Conservation (phyloP, 2,113 vertebrate genomes). For the Tor tambroides region DNA sequence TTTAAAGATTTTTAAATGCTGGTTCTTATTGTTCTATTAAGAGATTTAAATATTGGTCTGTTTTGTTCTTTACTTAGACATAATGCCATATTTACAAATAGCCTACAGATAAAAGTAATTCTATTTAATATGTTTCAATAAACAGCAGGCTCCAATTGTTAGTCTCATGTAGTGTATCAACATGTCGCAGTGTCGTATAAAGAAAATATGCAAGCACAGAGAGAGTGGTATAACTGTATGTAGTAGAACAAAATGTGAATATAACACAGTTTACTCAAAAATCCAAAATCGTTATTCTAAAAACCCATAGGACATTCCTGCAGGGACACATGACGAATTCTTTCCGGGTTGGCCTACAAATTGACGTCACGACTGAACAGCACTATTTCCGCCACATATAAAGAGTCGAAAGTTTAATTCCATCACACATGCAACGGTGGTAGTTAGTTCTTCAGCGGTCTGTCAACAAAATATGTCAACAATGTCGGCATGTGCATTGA, state of each 20-base stretch:
- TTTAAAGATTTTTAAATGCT: no score
- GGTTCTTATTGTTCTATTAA: no score
- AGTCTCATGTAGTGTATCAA: no score
- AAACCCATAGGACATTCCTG: not conserved
- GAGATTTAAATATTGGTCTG: no score
- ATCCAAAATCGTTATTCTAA: not conserved
- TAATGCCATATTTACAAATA: not conserved
- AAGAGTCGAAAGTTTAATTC: not conserved
- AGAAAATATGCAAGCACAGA: no score
- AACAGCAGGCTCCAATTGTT: no score
- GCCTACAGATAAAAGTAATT: no score
- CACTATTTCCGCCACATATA: not conserved
- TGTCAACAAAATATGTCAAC: not conserved
- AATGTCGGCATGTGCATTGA: slow-evolving; percentile 21
- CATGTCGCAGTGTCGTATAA: no score
- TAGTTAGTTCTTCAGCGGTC: not conserved
- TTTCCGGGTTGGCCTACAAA: slow-evolving; percentile 26
- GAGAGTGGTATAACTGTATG: no score
- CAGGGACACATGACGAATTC: not conserved
- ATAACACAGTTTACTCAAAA: not conserved
- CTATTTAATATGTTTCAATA: no score
- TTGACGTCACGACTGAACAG: not conserved
- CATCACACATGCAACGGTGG: not conserved
- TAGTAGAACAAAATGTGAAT: not conserved
- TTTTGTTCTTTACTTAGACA: not conserved